Evolutionary conservation across 2,888 invertebrate species (phyloP), one percentile per base, ranked within the genome.

Genomic region (Lypha dubia): DNA sequence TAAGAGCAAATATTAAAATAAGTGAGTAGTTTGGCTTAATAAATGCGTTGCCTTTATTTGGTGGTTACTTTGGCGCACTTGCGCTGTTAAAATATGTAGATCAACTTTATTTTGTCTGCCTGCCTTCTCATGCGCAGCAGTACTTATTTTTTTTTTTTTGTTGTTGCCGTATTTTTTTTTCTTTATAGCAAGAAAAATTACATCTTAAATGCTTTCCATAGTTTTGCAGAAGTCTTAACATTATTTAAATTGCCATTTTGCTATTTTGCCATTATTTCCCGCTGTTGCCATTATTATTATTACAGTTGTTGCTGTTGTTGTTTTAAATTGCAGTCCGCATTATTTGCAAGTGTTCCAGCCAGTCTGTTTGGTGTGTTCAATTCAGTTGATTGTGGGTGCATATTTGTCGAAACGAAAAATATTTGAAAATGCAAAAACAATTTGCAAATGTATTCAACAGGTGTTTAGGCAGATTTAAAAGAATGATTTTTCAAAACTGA

Each of bases 121-220:
- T 63, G 1, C 13, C 41, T 8, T 1, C 13, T 41, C 24, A 20
- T 15, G 20, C 0, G 51, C 60, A 56, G 32, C 38, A 58, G 22
- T 63, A 22, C 17, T 17, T 49, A 17, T 68, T 38, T 38, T 11
- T 6, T 3, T 38, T 22, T 67, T 67, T n/a, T 56, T 51, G n/a
- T n/a, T n/a, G n/a, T n/a, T n/a, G n/a, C n/a, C n/a, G n/a, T 49
- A n/a, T 67, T 38, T 38, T 11, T 1, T 3, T 38, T 22, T 67
- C 51, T 17, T 56, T 51, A 17, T 13, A n/a, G 20, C 13, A 4
- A 68, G 53, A 81, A 81, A 84, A 84, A 84, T 79, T 81, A 46
- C 84, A 73, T 77, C 81, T 81, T 81, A 84, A 84, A 84, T 81
- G 77, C 84, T 84, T 84, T 81, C 84, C 84, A 84, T 84, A 84